Percentiles rank a stretch among this genome's conserved stretches.
Conservation (phyloP, 2,888 invertebrate genomes). For the Brenthis ino region DNA sequence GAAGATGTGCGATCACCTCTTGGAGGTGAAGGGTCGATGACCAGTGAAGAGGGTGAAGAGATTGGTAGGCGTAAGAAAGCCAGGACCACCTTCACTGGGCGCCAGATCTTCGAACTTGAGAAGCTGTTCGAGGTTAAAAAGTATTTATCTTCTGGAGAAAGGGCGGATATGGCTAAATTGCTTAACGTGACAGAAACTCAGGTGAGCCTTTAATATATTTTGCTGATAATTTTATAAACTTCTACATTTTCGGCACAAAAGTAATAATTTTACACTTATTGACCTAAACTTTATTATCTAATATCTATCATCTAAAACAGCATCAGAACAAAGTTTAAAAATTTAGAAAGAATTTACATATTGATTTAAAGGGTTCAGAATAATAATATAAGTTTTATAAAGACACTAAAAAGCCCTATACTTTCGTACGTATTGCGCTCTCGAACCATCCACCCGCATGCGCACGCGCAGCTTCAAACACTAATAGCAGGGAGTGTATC, state of each 20-base stretch:
- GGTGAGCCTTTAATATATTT: slow-evolving; percentile 80
- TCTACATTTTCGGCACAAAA: neutral
- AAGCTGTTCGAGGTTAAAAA: slow-evolving; percentile 98
- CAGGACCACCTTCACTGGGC: slow-evolving; percentile 97
- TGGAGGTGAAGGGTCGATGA: slow-evolving; percentile 71
- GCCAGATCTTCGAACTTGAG: slow-evolving; percentile 98
- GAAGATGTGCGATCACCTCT: slow-evolving; percentile 72
- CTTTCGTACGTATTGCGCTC: too few relatives aligned
- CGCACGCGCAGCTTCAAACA: too few relatives aligned
- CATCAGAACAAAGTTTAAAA: too few relatives aligned
- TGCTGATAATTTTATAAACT: neutral
- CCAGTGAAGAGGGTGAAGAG: slow-evolving; percentile 80
- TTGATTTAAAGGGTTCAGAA: too few relatives aligned
- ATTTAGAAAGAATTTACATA: too few relatives aligned
- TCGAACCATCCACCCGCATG: too few relatives aligned
- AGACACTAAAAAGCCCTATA: too few relatives aligned
- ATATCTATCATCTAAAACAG: too few relatives aligned
- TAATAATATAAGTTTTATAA: too few relatives aligned
- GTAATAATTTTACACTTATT: too few relatives aligned
- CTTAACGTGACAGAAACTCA: slow-evolving; percentile 98
- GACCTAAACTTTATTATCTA: too few relatives aligned
- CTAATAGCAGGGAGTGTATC: slow-evolving; percentile 21
- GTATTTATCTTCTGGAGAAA: slow-evolving; percentile 96
- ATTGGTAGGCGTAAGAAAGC: slow-evolving; percentile 91
- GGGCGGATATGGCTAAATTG: slow-evolving; percentile 96